These are phyloP conservation scores for Asobara japonica DNA, from an alignment of 1,140 invertebrate genomes.

Conservation along the genomic window DNA sequence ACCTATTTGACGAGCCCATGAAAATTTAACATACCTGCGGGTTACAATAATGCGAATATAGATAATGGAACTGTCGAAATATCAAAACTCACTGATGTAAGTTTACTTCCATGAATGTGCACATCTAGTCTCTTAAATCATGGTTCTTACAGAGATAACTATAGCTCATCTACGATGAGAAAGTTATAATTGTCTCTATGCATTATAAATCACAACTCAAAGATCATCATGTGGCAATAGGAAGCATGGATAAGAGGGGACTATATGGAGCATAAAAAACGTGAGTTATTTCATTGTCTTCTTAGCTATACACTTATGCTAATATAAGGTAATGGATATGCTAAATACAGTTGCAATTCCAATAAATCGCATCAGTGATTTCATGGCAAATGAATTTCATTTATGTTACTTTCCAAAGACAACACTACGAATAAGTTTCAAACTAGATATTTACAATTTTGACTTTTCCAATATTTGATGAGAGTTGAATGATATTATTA, in stretches of 20 bases:
- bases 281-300: neutral
- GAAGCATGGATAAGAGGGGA: neutral
- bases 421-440: neutral
- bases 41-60: neutral
- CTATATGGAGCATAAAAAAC: neutral
- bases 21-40: neutral
- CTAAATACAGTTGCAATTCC: neutral
- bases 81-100: neutral
- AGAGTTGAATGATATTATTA: neutral
- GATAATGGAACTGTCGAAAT: neutral
- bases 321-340: neutral
- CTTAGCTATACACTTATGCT: neutral
- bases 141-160: neutral
- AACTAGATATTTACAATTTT: neutral
- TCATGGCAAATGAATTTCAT: neutral
- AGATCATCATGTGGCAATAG: neutral
- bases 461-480: neutral
- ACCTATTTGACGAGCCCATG: neutral
- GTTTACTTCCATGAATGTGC: neutral
- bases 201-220: neutral
- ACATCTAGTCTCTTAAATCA: neutral
- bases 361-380: neutral
- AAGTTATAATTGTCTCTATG: neutral
- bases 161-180: neutral
- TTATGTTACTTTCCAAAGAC: neutral